Conservation (phyloP, 1,140 invertebrate genomes). For the Drosophila kikkawai region DNA sequence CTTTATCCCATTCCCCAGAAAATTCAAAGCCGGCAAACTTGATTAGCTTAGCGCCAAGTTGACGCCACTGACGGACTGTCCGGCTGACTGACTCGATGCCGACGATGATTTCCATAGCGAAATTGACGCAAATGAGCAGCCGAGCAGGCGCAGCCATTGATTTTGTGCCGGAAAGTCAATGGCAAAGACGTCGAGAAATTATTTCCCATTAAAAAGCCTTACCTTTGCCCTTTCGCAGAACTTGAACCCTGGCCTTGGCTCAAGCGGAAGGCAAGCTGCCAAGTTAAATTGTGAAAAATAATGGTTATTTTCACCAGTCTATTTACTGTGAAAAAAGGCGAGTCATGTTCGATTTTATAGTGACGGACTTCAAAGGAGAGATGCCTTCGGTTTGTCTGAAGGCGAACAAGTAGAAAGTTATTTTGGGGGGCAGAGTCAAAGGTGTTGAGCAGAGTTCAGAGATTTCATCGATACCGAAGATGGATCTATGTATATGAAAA, state of each 20-base stretch:
- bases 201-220: conserved; percentile 60
- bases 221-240: conserved; percentile 67
- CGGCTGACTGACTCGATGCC: conserved; percentile 29
- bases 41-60: conserved; percentile 75
- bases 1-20: conserved; percentile 2
- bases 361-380: conserved; percentile 44
- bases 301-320: conserved; percentile 45
- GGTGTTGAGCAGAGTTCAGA: conserved; percentile 38
- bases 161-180: conserved; percentile 48
- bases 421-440: conserved; percentile 31
- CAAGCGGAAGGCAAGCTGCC: conserved; percentile 21
- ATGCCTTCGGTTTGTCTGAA: conserved; percentile 36
- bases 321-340: conserved; percentile 48
- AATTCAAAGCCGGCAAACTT: conserved; percentile 61
- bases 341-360: conserved; percentile 65
- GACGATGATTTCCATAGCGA: conserved; percentile 64
- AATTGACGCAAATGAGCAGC: conserved; percentile 70
- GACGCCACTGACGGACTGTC: conserved; percentile 34
- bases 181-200: conserved; percentile 31
- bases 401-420: conserved; percentile 61
- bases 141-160: conserved; percentile 56
- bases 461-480: conserved; percentile 34
- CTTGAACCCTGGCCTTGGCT: conserved; percentile 67
- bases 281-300: conserved; percentile 50
- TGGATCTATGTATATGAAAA: conserved; percentile 22